Evolutionary conservation across 2,888 invertebrate species (phyloP), one percentile per base, ranked within the genome.

Genomic region (Sphecodes monilicornis): DNA sequence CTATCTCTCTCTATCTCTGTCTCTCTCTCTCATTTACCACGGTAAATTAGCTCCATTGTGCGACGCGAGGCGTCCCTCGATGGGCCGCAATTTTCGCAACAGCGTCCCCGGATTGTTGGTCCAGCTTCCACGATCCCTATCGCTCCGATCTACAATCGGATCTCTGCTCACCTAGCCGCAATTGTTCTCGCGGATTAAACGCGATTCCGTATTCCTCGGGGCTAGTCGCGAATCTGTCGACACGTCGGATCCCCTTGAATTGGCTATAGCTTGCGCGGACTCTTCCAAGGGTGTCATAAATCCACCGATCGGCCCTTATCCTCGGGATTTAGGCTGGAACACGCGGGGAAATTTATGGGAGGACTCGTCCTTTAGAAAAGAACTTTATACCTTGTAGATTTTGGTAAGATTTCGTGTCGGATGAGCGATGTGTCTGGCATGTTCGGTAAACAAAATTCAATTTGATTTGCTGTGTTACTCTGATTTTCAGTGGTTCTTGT

Each of bases 111-210:
- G 16, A 60, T 60, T 29, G n/a, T 3, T 50, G 22, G 26, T 60
- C 29, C 60, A 60, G 60, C 29, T 60, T 60, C 16, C 29, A 26
- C 60, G 29, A 60, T 29, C 29, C 29, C 29, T 60, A 60, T 60
- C 29, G 60, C 16, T 16, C 13, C 29, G 60, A 60, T 60, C 60
- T 16, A 60, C 22, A 22, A 36, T 66, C 36, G 66, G 22, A 22
- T 66, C 32, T 36, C 4, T 66, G 29, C 18, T 22, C 36, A 36
- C 10, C 22, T 66, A 32, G 22, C 29, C 11, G 36, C 36, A 22
- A 76, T 60, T 60, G 60, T 60, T 60, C 60, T 60, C 29, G 16
- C 29, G 60, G 60, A 60, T 60, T 60, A 60, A 60, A 60, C 60
- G 13, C 29, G 60, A 60, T 60, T 29, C 16, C 29, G 57, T 60